These are phyloP conservation scores for Nematolebias whitei DNA, from an alignment of 2,113 vertebrate species.

Conservation along the genomic window DNA sequence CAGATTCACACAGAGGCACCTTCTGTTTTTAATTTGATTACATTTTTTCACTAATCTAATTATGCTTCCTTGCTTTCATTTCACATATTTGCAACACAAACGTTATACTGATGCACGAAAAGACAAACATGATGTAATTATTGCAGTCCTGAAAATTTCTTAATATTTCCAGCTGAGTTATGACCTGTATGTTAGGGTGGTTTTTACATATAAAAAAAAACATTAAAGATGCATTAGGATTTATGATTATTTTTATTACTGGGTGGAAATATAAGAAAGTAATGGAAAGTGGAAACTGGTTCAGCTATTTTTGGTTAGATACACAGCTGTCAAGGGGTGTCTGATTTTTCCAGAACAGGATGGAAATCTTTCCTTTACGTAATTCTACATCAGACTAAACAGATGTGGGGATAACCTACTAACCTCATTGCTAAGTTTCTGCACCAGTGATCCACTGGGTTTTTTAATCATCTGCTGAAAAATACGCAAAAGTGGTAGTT, in stretches of 20 bases:
- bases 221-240: constrained; percentile 9
- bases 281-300: constrained; percentile 4
- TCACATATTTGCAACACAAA: background rate
- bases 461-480: background rate
- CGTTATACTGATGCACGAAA: constrained; percentile 51
- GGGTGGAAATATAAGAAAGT: constrained; percentile 8
- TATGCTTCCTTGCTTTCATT: constrained; percentile 29
- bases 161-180: constrained; percentile 62
- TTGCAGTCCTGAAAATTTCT: constrained; percentile 58
- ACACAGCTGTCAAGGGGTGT: constrained; percentile 5
- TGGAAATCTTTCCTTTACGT: constrained; percentile 18
- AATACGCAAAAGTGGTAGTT: too few species aligned
- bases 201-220: constrained; percentile 43
- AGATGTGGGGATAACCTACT: constrained; percentile 36
- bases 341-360: constrained; percentile 17
- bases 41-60: constrained; percentile 55
- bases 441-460: background rate
- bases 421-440: constrained; percentile 13
- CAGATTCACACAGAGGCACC: constrained; percentile 39
- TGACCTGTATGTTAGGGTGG: constrained; percentile 50
- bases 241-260: constrained; percentile 10
- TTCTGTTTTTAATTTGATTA: constrained; percentile 51
- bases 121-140: constrained; percentile 70
- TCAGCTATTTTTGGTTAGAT: background rate
- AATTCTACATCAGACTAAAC: constrained; percentile 45